These are phyloP conservation scores for Nyctalus aviator DNA, from an alignment of 2,797 vertebrate species.

Conservation along the genomic window DNA sequence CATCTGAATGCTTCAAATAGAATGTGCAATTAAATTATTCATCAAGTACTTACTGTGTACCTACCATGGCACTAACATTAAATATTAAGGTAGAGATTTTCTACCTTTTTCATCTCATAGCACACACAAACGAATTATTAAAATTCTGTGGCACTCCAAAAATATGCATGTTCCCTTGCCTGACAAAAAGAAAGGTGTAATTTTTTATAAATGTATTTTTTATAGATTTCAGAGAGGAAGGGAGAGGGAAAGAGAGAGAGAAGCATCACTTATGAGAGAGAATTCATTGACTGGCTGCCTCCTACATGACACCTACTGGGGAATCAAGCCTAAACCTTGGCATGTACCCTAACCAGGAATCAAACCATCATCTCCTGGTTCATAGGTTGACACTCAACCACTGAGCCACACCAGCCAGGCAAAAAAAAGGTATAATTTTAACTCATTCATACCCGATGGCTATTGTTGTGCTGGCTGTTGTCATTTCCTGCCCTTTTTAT, in stretches of 20 bases:
- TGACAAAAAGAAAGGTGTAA: not conserved
- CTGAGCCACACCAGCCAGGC: no score
- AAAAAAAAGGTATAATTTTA: not conserved
- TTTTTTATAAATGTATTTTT: no score
- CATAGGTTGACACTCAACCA: no score
- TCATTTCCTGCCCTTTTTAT: not conserved
- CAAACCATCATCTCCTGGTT: no score
- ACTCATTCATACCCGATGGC: not conserved
- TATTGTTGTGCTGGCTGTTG: not conserved
- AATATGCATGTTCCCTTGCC: not conserved
- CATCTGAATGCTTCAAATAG: conserved; percentile 26
- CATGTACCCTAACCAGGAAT: no score
- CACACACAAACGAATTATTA: not conserved
- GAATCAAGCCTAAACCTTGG: no score
- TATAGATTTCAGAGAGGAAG: no score
- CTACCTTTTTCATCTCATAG: not conserved
- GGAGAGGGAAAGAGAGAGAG: no score
- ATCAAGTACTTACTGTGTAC: conserved; percentile 22
- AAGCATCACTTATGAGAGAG: no score
- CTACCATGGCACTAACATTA: not conserved
- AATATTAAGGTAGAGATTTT: not conserved
- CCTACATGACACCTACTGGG: no score
- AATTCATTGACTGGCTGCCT: no score
- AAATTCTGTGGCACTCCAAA: not conserved
- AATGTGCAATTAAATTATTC: conserved; percentile 26